Conservation (phyloP, 2,797 vertebrate species). For the Enteromius paludinosus region DNA sequence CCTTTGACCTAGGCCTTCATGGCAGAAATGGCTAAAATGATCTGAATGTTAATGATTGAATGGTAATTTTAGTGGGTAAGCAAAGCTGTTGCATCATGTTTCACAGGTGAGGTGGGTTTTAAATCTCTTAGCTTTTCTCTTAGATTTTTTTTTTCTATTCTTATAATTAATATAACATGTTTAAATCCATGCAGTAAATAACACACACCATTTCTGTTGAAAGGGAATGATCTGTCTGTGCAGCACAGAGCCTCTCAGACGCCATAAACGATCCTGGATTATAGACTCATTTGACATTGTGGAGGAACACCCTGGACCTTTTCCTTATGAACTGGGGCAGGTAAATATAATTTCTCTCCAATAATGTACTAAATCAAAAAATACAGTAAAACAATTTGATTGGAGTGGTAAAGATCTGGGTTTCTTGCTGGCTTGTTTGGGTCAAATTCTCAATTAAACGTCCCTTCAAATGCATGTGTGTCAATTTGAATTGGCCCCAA, state of each 20-base stretch:
- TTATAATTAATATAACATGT: background rate
- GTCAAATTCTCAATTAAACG: background rate
- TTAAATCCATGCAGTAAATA: background rate
- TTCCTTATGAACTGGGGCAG: conserved; percentile 71
- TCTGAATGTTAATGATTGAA: background rate
- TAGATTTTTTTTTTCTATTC: too few species aligned
- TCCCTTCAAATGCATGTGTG: background rate
- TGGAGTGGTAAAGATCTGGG: background rate
- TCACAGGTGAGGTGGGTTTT: background rate
- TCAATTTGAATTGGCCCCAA: background rate
- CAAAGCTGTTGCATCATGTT: background rate
- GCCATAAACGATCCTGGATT: conserved; percentile 72
- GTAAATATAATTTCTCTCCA: conserved; percentile 57
- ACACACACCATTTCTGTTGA: conserved; percentile 28
- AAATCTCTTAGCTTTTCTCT: background rate
- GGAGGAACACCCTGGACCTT: conserved; percentile 72
- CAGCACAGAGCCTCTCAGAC: conserved; percentile 57
- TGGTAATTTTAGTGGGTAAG: background rate
- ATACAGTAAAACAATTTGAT: background rate
- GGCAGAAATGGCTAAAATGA: background rate
- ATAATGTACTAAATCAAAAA: background rate
- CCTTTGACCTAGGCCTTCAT: background rate
- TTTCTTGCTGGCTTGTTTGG: background rate
- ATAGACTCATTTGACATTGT: conserved; percentile 70
- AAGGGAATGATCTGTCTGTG: conserved; percentile 55